Base-by-base conservation (phyloP, 2,888 invertebrate genomes). In the Melipona bicolor region DNA sequence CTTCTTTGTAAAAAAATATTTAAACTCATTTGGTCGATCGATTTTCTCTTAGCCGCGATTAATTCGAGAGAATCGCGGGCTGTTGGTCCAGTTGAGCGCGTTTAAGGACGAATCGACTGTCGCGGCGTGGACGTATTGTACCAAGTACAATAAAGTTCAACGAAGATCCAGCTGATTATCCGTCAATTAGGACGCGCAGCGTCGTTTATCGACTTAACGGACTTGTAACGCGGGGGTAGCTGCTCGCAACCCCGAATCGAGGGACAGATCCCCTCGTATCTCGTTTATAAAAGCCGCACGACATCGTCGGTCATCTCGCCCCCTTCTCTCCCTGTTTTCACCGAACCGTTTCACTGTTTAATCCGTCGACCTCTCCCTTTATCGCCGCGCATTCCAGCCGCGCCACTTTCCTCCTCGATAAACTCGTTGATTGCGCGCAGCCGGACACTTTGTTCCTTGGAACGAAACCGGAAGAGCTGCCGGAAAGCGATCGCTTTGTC, bases 31-130 rank as follows among this genome's bases (percentile, higher is more conserved):
- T 13, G 15, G 6, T 36, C 64, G 21, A n/a, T 27, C 21, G 64
- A 32, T 65, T 36, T 21, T 36, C n/a, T 36, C 64, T 21, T 36
- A n/a, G 32, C 36, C n/a, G 2, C 9, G 13, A 52, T 27, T 65
- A 54, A 65, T 21, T 50, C 32, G 21, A 43, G 17, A 4, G 27
- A 54, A 73, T 64, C n/a, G n/a, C 32, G 50, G 4, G 2, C 19
- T 27, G 62, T 50, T 52, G 5, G 6, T 24, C 54, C 65, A 90
- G 89, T 90, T 83, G 85, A 83, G 84, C 83, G 72, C 82, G 77
- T 84, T 88, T 87, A 67, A 76, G 71, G 78, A 77, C 75, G 77
- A 80, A 89, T 90, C 86, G 84, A 84, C 81, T 89, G 88, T 88
- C 78, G 78, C 78, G 72, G 76, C 65, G 64, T 77, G 77, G 77